Evolutionary conservation across 92 coral and sea anemone species (phyloP).

Genomic region (Zoanthus sociatus): DNA sequence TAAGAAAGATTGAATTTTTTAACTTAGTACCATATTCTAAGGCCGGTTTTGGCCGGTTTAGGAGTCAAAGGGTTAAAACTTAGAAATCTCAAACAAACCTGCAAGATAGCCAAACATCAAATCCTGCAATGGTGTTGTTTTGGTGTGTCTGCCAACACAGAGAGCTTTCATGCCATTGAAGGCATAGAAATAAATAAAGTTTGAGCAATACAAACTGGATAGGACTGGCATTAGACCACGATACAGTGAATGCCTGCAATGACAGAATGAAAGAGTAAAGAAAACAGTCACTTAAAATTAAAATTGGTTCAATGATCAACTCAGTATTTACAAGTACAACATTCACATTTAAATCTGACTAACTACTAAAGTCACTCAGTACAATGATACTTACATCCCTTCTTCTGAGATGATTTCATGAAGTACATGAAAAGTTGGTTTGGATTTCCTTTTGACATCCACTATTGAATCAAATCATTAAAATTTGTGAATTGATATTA

Average conservation of each 20-base stretch:
- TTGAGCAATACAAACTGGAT: conserved; percentile 93
- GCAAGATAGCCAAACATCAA: conserved; percentile 93
- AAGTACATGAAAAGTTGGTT: conserved; percentile 82
- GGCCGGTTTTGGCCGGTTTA: too few relatives aligned
- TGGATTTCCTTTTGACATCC: conserved; percentile 93
- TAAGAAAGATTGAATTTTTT: too few relatives aligned
- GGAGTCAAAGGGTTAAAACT: too few relatives aligned
- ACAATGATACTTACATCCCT: conserved; percentile 80
- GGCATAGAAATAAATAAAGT: conserved; percentile 95
- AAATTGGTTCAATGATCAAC: too few relatives aligned
- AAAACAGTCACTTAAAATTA: too few relatives aligned
- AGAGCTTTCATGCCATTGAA: conserved; percentile 94
- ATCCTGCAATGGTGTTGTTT: conserved; percentile 82
- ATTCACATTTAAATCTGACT: too few relatives aligned
- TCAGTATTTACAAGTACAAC: too few relatives aligned
- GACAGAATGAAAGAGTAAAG: not conserved
- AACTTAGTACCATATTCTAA: too few relatives aligned
- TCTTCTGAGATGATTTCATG: conserved; percentile 91
- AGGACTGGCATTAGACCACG: conserved; percentile 97
- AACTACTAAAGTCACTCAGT: not conserved
- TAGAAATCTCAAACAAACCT: conserved; percentile 57
- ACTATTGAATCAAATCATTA: conserved; percentile 53
- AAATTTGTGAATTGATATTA: not conserved
- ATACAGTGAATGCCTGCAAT: conserved; percentile 82
- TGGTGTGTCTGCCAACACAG: conserved; percentile 72